Percentiles rank a stretch among this genome's conserved stretches.
Evolutionary conservation across 2,113 vertebrate genomes (phyloP).

Genomic region (Actenoides hombroni): DNA sequence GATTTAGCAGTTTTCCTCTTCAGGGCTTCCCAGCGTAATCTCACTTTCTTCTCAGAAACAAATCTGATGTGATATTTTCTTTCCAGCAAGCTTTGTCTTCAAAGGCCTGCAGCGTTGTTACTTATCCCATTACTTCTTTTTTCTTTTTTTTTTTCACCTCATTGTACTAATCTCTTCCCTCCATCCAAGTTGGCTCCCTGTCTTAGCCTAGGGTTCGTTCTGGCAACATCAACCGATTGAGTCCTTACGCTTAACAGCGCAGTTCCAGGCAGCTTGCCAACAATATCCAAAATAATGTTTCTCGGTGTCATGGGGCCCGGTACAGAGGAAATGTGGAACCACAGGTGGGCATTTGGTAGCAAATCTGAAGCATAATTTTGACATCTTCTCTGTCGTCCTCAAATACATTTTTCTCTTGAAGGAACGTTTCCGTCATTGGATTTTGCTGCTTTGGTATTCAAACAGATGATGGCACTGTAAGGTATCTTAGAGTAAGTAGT

Average conservation of each 20-base stretch:
- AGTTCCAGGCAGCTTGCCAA: conserved; percentile 14
- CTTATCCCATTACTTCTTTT: background rate
- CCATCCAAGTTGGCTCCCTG: background rate
- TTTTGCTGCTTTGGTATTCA: background rate
- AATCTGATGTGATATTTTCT: conserved; percentile 25
- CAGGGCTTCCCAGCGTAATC: background rate
- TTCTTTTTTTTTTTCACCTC: background rate
- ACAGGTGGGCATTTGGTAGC: background rate
- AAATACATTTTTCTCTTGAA: background rate
- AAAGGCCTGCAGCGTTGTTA: background rate
- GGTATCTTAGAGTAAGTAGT: background rate
- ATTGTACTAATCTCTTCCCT: background rate
- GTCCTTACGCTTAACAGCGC: background rate
- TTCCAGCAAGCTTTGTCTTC: conserved; percentile 20
- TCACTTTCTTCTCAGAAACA: conserved; percentile 10
- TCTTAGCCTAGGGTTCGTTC: background rate
- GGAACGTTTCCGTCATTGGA: background rate
- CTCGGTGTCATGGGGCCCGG: background rate
- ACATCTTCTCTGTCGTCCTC: background rate
- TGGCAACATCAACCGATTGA: background rate
- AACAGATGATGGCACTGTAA: background rate
- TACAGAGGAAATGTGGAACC: background rate
- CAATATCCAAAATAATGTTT: background rate
- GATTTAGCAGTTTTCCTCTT: conserved; percentile 36
- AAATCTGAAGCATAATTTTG: background rate